Evolutionary conservation across 2,888 invertebrate genomes (phyloP).

Genomic region (Creontiades dilutus): DNA sequence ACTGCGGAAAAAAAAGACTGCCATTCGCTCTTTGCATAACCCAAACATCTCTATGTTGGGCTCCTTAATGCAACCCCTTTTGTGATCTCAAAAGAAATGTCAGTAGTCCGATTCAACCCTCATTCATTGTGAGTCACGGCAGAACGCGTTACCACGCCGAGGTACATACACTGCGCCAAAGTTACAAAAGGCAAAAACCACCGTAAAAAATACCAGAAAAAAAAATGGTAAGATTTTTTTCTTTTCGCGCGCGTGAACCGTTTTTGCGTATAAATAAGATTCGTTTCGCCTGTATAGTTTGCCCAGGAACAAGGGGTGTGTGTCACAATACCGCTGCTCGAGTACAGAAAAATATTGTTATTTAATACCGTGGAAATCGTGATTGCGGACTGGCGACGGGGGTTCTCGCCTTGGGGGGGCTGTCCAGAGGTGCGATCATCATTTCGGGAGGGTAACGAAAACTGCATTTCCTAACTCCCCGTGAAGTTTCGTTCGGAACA

Average conservation of each 20-base stretch:
- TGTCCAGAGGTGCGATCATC: background rate
- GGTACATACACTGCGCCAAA: background rate
- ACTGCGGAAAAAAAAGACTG: no score
- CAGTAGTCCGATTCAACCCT: background rate
- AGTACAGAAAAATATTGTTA: conserved; percentile 46
- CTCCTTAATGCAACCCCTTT: background rate
- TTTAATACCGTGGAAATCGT: conserved; percentile 55
- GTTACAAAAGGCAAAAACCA: background rate
- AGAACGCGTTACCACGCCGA: background rate
- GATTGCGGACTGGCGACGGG: background rate
- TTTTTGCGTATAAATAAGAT: conserved; percentile 57
- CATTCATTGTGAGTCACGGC: background rate
- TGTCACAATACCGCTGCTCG: conserved; percentile 29
- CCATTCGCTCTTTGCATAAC: background rate
- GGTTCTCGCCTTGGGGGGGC: background rate
- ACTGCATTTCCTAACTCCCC: conserved; percentile 8
- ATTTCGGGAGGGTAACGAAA: background rate
- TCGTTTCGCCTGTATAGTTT: conserved; percentile 38
- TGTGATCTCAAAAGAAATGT: background rate
- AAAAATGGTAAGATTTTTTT: background rate
- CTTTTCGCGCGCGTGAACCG: background rate
- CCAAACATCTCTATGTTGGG: background rate
- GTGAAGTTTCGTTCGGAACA: background rate
- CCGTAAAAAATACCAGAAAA: background rate
- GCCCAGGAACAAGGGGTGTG: conserved; percentile 24